These are phyloP conservation scores for Lysandra coridon DNA, from an alignment of 2,888 invertebrate species.

Conservation along the genomic window DNA sequence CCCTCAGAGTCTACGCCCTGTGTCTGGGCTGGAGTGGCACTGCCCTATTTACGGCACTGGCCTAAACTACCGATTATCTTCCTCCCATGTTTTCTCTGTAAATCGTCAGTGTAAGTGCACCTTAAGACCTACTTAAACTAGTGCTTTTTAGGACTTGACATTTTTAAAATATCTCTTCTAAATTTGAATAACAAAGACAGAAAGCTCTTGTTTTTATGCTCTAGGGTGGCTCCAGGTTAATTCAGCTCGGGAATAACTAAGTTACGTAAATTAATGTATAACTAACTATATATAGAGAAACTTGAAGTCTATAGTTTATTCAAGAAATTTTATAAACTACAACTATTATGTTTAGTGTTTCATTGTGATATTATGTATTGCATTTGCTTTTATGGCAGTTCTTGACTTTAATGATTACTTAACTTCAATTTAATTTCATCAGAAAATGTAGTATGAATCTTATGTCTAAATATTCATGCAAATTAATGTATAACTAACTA, in stretches of 20 bases:
- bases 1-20: too few relatives aligned
- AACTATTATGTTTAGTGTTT: too few relatives aligned
- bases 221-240: slow-evolving; percentile 1
- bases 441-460: too few relatives aligned
- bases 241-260: not conserved
- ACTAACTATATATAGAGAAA: not conserved
- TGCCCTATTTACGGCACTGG: too few relatives aligned
- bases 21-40: too few relatives aligned
- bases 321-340: not conserved
- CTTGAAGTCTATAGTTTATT: not conserved
- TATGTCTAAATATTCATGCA: not conserved
- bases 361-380: too few relatives aligned
- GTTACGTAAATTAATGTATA: not conserved
- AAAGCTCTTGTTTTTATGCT: not conserved
- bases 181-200: slow-evolving; percentile 18
- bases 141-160: slow-evolving; percentile 6
- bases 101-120: not conserved
- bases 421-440: too few relatives aligned
- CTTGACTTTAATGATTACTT: too few relatives aligned
- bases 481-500: not conserved
- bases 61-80: too few relatives aligned
- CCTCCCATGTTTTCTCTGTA: not conserved
- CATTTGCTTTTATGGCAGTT: too few relatives aligned
- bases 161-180: not conserved
- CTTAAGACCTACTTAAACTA: not conserved